Evolutionary conservation across 2,113 vertebrate species (phyloP).

Genomic region (Trogon surrucura): DNA sequence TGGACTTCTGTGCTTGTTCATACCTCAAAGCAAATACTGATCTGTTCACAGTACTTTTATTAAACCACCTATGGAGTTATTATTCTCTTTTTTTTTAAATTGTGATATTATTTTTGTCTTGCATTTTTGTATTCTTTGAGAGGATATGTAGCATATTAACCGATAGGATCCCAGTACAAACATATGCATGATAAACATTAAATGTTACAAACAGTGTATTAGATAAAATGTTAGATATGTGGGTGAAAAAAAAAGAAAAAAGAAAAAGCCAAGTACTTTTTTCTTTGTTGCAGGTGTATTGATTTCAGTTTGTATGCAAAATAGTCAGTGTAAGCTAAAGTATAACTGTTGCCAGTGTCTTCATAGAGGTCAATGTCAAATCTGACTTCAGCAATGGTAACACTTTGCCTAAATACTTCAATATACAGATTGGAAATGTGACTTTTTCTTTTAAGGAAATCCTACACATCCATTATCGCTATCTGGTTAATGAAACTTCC

Average conservation of each 20-base stretch:
- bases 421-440: background rate
- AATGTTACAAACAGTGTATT: background rate
- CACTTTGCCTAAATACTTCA: background rate
- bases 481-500: background rate
- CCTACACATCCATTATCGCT: background rate
- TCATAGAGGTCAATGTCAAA: background rate
- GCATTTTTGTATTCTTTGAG: background rate
- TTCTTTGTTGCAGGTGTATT: background rate
- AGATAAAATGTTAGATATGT: background rate
- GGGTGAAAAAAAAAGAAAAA: no score
- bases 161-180: background rate
- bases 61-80: background rate
- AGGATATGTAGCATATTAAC: background rate
- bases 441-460: background rate
- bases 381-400: background rate
- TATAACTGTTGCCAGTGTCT: background rate
- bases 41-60: background rate
- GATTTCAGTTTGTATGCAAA: slow-evolving; percentile 2
- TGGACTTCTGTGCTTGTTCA: background rate
- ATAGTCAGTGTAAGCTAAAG: background rate
- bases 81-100: background rate
- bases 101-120: background rate
- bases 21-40: background rate
- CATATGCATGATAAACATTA: background rate
- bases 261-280: background rate